Percentiles rank a stretch among this genome's conserved stretches.
Conservation (phyloP, 35 echinoderm and acorn worm genomes). For the Chiridota heheva region DNA sequence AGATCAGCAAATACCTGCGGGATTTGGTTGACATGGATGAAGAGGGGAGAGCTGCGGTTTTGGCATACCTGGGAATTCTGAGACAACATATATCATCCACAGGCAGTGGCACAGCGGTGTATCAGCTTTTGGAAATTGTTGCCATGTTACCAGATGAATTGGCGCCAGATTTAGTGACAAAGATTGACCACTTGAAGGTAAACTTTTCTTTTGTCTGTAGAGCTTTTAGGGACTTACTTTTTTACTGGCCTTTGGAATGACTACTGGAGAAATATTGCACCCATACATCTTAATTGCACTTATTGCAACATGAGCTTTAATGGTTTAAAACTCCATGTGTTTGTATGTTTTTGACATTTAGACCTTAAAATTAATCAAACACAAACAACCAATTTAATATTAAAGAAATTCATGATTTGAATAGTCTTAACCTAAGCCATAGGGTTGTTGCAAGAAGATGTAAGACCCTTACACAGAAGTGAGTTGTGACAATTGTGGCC, state of each 20-base stretch:
- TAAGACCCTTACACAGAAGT: too few species aligned
- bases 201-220: neutral
- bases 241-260: neutral
- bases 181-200: constrained; percentile 72
- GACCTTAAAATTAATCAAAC: too few species aligned
- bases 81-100: constrained; percentile 69
- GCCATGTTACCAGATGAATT: constrained; percentile 64
- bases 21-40: constrained; percentile 42
- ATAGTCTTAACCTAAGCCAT: too few species aligned
- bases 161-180: constrained; percentile 60
- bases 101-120: constrained; percentile 51
- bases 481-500: too few species aligned
- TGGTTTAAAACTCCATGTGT: too few species aligned
- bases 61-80: constrained; percentile 58
- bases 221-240: neutral
- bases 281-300: neutral
- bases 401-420: too few species aligned
- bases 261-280: neutral
- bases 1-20: constrained; percentile 57
- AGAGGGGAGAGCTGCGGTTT: constrained; percentile 17
- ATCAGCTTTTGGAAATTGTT: constrained; percentile 61
- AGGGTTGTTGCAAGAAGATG: too few species aligned
- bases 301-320: neutral
- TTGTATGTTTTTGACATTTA: too few species aligned
- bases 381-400: too few species aligned